Base-by-base conservation (phyloP, 2,797 vertebrate genomes). In the Petrocephalus sullivani region DNA sequence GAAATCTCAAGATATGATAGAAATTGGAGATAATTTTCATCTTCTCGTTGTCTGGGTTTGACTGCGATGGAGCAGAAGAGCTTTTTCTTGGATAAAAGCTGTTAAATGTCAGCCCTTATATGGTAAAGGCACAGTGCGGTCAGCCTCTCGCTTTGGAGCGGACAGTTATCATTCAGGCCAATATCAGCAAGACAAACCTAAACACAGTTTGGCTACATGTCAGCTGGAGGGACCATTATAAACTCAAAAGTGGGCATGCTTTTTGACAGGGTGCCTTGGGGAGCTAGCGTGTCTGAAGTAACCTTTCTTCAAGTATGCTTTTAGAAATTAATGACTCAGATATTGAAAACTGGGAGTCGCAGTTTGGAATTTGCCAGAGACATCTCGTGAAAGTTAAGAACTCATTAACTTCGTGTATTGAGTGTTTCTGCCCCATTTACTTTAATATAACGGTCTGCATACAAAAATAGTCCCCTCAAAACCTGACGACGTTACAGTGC, bases 51-150 rank as follows among this genome's bases (percentile, higher is more conserved):
- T n/a, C 19, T 8, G 56, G 51, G 53, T 75, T 37, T 58, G 33
- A 8, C 53, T 54, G n/a, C 21, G 83, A 71, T 19, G 19, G 37
- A 88, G 83, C 51, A 58, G 33, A 49, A 23, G 53, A 41, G 41
- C 57, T 86, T 49, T 87, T 64, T 57, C 8, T 58, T 46, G 54
- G 61, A 87, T 82, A 60, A 88, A 88, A 58, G 28, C 71, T 60
- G 54, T 67, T 67, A 64, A 58, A 60, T 46, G 71, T 60, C 33
- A 91, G 94, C 91, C 96, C 96, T 95, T 96, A 96, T 96, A 96
- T 96, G 96, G 96, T 96, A 94, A 96, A 92, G 92, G 92, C 92
- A 91, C 92, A 83, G 91, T 49, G 58, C 54, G 58, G 57, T 88
- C 58, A 87, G 85, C 8, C 14, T 28, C 64, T 49, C 49, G 86